Base-by-base conservation (phyloP, 2,888 invertebrate species). In the Clusia tigrina region DNA sequence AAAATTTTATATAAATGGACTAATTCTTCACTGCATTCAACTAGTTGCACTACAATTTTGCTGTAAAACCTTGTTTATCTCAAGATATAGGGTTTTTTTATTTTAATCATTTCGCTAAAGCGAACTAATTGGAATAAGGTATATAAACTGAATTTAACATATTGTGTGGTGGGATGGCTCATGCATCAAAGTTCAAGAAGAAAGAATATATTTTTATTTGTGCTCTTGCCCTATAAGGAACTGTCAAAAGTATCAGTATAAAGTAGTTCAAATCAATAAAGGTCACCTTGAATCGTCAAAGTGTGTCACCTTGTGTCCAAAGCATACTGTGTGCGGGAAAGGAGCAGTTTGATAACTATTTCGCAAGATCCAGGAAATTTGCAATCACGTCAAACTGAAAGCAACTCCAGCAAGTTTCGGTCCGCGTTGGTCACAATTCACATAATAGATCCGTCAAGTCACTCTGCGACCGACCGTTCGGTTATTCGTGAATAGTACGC, bases 201-300 rank as follows among this genome's bases (percentile, higher is more conserved):
- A n/a, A n/a, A n/a, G n/a, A n/a, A n/a, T n/a, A n/a, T n/a, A n/a
- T n/a, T n/a, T n/a, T n/a, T n/a, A n/a, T n/a, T n/a, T n/a, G n/a
- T n/a, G n/a, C 42, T 42, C n/a, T n/a, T 42, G n/a, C 42, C 42
- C 12, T 42, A 42, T 6, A 42, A n/a, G 2, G 25, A 55, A 22
- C 24, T 66, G 65, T 64, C 69, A 65, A 26, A 54, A 62, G 62
- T 37, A 54, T 24, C 42, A 26, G 60, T 53, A 22, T 51, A n/a
- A n/a, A n/a, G n/a, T n/a, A n/a, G n/a, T n/a, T n/a, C n/a, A n/a
- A 67, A 71, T 75, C 70, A 67, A 71, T 70, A 76, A 68, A 82
- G 81, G 83, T 83, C 83, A 83, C 83, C 83, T 83, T 83, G 81
- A 81, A 76, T 79, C 74, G 81, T 79, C 81, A 81, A 78, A 78